Conservation (phyloP, 2,113 vertebrate genomes). For the Rhizomys pruinosus region DNA sequence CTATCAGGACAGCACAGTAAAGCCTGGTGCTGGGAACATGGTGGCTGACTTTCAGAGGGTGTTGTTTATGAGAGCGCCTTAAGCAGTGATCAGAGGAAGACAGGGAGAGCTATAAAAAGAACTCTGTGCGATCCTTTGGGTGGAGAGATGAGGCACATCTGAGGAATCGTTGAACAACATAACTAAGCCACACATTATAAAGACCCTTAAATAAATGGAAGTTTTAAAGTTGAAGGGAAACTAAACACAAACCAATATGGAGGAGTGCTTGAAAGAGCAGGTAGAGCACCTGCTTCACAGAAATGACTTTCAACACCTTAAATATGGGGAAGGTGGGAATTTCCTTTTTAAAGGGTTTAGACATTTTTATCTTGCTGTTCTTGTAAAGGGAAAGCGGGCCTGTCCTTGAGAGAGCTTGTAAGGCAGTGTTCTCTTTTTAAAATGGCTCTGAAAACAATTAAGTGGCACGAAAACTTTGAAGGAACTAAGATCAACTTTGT, state of each 20-base stretch:
- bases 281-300: neutral
- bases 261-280: neutral
- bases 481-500: constrained; percentile 83
- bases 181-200: constrained; percentile 38
- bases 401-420: constrained; percentile 82
- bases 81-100: constrained; percentile 67
- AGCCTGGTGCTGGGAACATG: constrained; percentile 80
- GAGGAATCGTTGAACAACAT: constrained; percentile 40
- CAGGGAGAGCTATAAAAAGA: constrained; percentile 66
- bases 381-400: constrained; percentile 71
- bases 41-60: constrained; percentile 53
- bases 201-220: constrained; percentile 57
- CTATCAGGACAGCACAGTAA: constrained; percentile 83
- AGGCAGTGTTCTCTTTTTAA: constrained; percentile 46
- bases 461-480: constrained; percentile 84
- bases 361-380: constrained; percentile 59
- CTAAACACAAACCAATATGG: constrained; percentile 40
- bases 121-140: constrained; percentile 37
- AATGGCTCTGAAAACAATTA: constrained; percentile 75
- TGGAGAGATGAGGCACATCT: constrained; percentile 39
- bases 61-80: constrained; percentile 66
- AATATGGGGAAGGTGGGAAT: constrained; percentile 22
- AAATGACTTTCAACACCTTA: constrained; percentile 63
- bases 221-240: constrained; percentile 70
- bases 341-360: constrained; percentile 70